phyloP scores from a whole-genome alignment of 2,113 vertebrate species.

The Centropus unirufus region DNA sequence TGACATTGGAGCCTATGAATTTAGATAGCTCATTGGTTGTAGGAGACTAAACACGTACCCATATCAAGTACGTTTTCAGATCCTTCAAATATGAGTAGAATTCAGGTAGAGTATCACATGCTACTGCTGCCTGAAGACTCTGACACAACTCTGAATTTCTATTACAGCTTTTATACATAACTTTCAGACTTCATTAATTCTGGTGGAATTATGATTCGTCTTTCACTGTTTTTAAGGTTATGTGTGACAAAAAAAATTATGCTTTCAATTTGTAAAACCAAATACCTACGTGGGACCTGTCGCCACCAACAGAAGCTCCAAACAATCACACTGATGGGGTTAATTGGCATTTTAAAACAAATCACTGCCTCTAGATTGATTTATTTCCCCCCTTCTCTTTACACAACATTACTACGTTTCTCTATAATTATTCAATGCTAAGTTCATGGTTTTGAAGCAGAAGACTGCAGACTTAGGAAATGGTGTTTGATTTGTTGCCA shows the following conservation, averaged over 20 bases:
- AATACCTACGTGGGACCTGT: slow-evolving; percentile 68
- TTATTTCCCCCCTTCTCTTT: slow-evolving; percentile 70
- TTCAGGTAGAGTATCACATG: slow-evolving; percentile 66
- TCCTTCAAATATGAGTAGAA: slow-evolving; percentile 74
- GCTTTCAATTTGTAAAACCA: slow-evolving; percentile 76
- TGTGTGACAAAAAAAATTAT: slow-evolving; percentile 74
- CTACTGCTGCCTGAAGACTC: slow-evolving; percentile 49
- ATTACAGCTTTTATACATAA: slow-evolving; percentile 72
- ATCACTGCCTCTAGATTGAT: slow-evolving; percentile 76
- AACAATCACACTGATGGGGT: slow-evolving; percentile 75
- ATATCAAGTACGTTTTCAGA: slow-evolving; percentile 76
- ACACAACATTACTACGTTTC: slow-evolving; percentile 77
- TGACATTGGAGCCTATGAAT: slow-evolving; percentile 82
- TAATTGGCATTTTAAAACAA: slow-evolving; percentile 82
- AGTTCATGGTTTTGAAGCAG: slow-evolving; percentile 81
- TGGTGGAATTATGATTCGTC: slow-evolving; percentile 71
- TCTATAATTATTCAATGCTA: slow-evolving; percentile 83
- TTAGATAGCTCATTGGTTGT: slow-evolving; percentile 87
- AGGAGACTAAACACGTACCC: slow-evolving; percentile 78
- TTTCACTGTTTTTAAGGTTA: slow-evolving; percentile 73
- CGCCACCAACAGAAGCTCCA: slow-evolving; percentile 58
- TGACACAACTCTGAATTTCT: slow-evolving; percentile 73
- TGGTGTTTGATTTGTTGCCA: slow-evolving; percentile 86
- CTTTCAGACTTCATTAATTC: slow-evolving; percentile 80
- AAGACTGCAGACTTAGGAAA: slow-evolving; percentile 80